Evolutionary conservation across 2,888 invertebrate species (phyloP).

Genomic region (Plagiodera versicolora): DNA sequence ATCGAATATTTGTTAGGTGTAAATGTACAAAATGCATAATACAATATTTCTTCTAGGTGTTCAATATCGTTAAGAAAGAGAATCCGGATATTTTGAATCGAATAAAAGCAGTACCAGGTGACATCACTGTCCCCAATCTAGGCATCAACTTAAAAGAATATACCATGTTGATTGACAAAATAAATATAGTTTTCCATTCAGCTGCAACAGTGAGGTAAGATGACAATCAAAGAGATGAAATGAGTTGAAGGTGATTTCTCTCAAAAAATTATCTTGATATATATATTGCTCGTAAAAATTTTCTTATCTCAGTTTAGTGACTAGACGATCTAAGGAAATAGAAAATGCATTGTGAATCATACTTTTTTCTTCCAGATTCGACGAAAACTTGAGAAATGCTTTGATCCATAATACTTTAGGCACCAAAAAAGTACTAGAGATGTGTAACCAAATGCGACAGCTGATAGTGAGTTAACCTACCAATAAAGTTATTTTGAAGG

Average conservation of each 20-base stretch:
- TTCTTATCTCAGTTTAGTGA: too few relatives aligned
- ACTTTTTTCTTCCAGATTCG: constrained; percentile 61
- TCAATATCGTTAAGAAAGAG: constrained; percentile 66
- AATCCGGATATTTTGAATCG: constrained; percentile 64
- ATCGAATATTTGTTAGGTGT: too few relatives aligned
- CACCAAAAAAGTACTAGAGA: constrained; percentile 78
- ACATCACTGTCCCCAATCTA: constrained; percentile 71
- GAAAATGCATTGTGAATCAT: not conserved
- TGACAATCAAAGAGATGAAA: too few relatives aligned
- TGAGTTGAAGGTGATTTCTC: too few relatives aligned
- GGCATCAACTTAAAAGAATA: constrained; percentile 61
- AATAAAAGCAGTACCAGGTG: constrained; percentile 71
- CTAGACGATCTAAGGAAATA: not conserved
- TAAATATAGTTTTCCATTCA: constrained; percentile 89
- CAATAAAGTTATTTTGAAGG: constrained; percentile 4
- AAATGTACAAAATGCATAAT: too few relatives aligned
- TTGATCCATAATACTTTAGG: constrained; percentile 88
- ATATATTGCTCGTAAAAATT: too few relatives aligned
- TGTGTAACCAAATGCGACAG: constrained; percentile 79
- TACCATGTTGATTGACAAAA: constrained; percentile 63
- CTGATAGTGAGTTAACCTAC: constrained; percentile 60
- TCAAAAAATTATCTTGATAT: too few relatives aligned
- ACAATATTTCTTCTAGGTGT: constrained; percentile 58
- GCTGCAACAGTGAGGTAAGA: constrained; percentile 85
- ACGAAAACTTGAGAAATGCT: constrained; percentile 86